These are phyloP conservation scores for Cottus gobio DNA, from an alignment of 2,113 vertebrate species.

Conservation along the genomic window DNA sequence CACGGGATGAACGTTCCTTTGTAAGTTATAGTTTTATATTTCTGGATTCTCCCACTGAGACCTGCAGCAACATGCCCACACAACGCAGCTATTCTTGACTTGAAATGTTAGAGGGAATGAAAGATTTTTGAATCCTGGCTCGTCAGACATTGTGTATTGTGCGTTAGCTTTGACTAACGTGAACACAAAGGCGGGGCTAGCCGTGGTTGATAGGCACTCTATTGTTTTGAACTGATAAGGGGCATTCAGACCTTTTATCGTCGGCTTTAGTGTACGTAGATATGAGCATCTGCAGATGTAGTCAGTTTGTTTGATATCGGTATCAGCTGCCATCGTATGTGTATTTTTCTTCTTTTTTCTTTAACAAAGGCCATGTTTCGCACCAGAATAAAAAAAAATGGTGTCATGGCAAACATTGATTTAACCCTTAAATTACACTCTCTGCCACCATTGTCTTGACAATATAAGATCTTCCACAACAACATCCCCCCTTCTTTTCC, in stretches of 20 bases:
- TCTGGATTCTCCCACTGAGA: background rate
- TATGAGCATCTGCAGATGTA: conserved; percentile 1
- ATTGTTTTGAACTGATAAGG: conserved; percentile 13
- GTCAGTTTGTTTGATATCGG: conserved; percentile 1
- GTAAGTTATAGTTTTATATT: background rate
- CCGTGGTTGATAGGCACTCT: background rate
- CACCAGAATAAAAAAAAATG: background rate
- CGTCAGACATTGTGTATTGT: conserved; percentile 6
- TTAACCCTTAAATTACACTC: conserved; percentile 56
- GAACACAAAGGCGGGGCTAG: background rate
- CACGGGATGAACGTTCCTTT: background rate
- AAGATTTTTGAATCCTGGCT: background rate
- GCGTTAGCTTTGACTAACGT: conserved; percentile 18
- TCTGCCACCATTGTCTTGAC: conserved; percentile 78
- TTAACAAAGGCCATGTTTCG: background rate
- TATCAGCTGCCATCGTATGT: conserved; percentile 14
- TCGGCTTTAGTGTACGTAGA: background rate
- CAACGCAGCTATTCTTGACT: background rate
- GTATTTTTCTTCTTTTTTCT: background rate
- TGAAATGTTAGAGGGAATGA: conserved; percentile 1
- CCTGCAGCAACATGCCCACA: background rate
- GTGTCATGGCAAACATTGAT: conserved; percentile 51
- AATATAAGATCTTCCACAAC: conserved; percentile 72
- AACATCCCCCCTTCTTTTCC: conserved; percentile 18
- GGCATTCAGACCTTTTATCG: conserved; percentile 20